These are phyloP conservation scores for Rhyzopertha dominica DNA, from an alignment of 1,140 invertebrate species.

Conservation along the genomic window DNA sequence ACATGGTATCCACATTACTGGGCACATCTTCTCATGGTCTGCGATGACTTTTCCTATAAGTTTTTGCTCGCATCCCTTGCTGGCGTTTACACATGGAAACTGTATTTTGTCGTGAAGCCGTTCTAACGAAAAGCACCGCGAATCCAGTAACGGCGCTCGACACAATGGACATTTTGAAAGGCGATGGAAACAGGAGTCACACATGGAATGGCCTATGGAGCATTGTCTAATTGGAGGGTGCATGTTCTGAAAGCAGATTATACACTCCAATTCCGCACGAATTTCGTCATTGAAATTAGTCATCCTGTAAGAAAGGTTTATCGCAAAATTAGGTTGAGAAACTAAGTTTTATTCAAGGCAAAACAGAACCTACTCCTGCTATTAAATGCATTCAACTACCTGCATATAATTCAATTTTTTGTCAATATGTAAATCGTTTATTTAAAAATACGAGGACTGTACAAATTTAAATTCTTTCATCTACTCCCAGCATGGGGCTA, in stretches of 20 bases:
- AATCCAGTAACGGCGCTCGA: constrained; percentile 60
- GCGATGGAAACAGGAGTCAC: constrained; percentile 62
- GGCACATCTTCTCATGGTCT: constrained; percentile 18
- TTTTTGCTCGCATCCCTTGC: constrained; percentile 14
- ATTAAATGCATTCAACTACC: too few species aligned
- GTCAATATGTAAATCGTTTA: too few species aligned
- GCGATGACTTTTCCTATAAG: constrained; percentile 9
- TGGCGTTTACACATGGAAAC: constrained; percentile 21
- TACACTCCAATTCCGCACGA: constrained; percentile 59
- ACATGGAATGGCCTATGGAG: constrained; percentile 71
- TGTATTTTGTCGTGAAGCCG: constrained; percentile 15
- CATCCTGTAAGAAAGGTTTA: too few species aligned
- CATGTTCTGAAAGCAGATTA: constrained; percentile 74
- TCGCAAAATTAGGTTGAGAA: too few species aligned
- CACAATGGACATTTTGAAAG: constrained; percentile 72
- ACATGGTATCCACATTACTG: constrained; percentile 14
- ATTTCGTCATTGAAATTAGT: too few species aligned
- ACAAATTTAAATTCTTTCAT: too few species aligned
- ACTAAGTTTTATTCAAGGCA: too few species aligned
- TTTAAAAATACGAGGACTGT: too few species aligned
- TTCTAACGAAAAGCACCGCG: constrained; percentile 70
- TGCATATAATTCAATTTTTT: too few species aligned
- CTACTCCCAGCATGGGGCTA: too few species aligned
- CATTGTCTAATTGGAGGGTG: constrained; percentile 69
- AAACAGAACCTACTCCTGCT: too few species aligned